Conservation (phyloP, 2,888 invertebrate species). For the Eurois occulta region DNA sequence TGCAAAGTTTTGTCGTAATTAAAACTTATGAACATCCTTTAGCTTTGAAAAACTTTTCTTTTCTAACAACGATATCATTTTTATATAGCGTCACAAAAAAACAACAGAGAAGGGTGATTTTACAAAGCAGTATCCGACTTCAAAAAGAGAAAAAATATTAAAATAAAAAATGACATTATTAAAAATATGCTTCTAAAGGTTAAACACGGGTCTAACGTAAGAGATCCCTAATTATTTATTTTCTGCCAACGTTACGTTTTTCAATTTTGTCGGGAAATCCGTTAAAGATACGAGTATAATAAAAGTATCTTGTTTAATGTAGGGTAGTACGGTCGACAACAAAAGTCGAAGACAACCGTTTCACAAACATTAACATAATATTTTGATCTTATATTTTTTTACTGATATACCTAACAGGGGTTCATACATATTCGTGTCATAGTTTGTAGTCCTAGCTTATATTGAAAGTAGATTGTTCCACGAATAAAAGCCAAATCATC, state of each 20-base stretch:
- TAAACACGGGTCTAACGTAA: slow-evolving; percentile 24
- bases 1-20: slow-evolving; percentile 21
- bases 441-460: too few relatives aligned
- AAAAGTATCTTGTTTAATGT: not conserved
- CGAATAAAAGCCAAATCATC: too few relatives aligned
- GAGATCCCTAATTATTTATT: slow-evolving; percentile 53
- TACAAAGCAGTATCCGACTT: slow-evolving; percentile 19
- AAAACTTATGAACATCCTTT: slow-evolving; percentile 15
- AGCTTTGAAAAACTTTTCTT: slow-evolving; percentile 8
- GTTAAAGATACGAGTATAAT: not conserved
- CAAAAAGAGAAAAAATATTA: slow-evolving; percentile 14
- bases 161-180: slow-evolving; percentile 5
- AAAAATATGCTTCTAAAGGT: slow-evolving; percentile 14
- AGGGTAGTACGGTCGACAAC: not conserved
- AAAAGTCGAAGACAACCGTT: not conserved
- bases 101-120: slow-evolving; percentile 5
- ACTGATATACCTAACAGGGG: too few relatives aligned
- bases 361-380: not conserved
- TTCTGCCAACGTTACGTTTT: slow-evolving; percentile 15
- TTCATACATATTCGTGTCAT: too few relatives aligned
- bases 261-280: not conserved
- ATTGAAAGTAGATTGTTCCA: too few relatives aligned
- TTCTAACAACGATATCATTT: slow-evolving; percentile 13
- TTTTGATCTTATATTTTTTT: too few relatives aligned
- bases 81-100: slow-evolving; percentile 14